Base-by-base conservation (phyloP, 1,140 invertebrate genomes). In the Arctopsyche grandis region DNA sequence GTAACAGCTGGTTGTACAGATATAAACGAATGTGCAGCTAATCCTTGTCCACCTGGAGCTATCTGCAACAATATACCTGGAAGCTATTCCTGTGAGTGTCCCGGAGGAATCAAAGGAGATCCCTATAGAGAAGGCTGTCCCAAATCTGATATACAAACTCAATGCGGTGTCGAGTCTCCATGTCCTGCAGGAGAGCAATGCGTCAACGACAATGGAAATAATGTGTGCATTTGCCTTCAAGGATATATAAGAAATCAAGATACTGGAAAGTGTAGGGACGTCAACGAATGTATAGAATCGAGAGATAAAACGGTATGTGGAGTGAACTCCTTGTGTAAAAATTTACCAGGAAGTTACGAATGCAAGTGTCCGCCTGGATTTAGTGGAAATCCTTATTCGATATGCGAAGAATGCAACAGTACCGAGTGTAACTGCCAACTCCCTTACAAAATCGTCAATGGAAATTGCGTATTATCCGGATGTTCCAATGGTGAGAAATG, bases 291-390 rank as follows among this genome's bases (percentile, higher is more conserved):
- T 83, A 90, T 92, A 0, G 92, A 93, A 83, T 88, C 91, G 0
- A 86, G 90, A 46, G 92, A 92, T 9, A 94, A 93, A 80, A 91
- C 92, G 0, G 91, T 93, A 1, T 98, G 96, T 86, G 96, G 96
- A 0, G 84, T 94, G 5, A 95, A 96, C 85, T 95, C 96, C 0
- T 91, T 97, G 58, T 98, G 96, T 84, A 97, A 96, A 87, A 98
- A 98, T 87, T 86, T 97, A 52, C 96, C 96, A 0, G 96, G 96
- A n/a, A 96, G 95, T 84, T 98, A 97, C 84, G 95, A 97, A 86
- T 98, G 96, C 84, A 94, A 95, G 83, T 98, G 96, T 84, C 94
- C 95, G 0, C 87, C 91, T 43, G 94, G 94, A 9, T 96, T 94
- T 84, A 94, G 94, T 83, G 95, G 95, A n/a, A 96, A 97, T 88